Base-by-base conservation (phyloP, 2,113 vertebrate species). In the Anhinga rufa region DNA sequence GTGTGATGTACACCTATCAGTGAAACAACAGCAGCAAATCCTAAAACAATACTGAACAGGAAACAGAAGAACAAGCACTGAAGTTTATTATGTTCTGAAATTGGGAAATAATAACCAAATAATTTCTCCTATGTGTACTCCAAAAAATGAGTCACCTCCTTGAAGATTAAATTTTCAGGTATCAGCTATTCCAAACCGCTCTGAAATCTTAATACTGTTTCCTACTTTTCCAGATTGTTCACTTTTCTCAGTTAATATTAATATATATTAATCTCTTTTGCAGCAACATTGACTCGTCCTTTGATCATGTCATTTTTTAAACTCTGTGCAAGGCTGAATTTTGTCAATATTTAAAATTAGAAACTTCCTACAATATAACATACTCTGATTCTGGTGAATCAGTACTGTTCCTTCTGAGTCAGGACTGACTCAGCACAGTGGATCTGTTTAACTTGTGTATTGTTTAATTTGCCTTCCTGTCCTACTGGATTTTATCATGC, bases 371-470 rank as follows among this genome's bases (percentile, higher is more conserved):
- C 25, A 34, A 15, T 42, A 38, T 18, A 74, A 26, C 6, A 25
- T 5, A 25, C 14, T 54, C 13, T 54, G n/a, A 66, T 90, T 80
- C 29, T 80, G 26, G 42, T 94, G 82, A 84, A 68, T 83, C 38
- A 44, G 69, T 85, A 25, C 20, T 78, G 10, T 61, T 82, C 14
- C 42, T 80, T 95, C 54, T 77, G 60, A 88, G 29, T 85, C 86
- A 95, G 52, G 92, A 86, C n/a, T 92, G 80, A 94, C 93, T 95
- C 76, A 88, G 82, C 92, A 92, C 12, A n/a, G 26, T 40, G 13
- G 6, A 2, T 75, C 28, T 71, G 10, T 66, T 83, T 55, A 71
- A 92, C 22, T 26, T 75, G n/a, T 24, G 15, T 28, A 42, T 80
- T 77, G 49, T 93, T 90, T 94, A 83, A 91, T 81, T 66, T 1